Conservation (phyloP, 30 jellyfish, hydroid and myxozoan genomes). For the Catostylus mosaicus region DNA sequence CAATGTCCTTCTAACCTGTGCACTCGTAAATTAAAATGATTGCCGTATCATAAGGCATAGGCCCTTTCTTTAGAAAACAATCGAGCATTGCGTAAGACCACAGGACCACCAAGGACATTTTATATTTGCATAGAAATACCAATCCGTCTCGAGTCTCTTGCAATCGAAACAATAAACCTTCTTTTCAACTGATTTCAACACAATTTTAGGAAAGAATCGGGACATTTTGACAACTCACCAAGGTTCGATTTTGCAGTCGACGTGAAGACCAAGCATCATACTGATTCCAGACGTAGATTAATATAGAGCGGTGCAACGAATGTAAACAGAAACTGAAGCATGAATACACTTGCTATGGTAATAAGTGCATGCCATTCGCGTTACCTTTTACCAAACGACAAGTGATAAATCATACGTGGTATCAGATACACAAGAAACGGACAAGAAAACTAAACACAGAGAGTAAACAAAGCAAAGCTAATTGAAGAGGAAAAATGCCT, state of each 20-base stretch:
- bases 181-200: no score
- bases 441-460: not conserved
- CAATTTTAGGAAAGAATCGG: not conserved
- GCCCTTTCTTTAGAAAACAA: no score
- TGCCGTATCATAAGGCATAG: no score
- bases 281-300: not conserved
- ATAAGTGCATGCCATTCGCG: constrained; percentile 25
- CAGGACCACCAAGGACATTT: no score
- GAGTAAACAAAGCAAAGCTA: constrained; percentile 8
- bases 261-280: not conserved
- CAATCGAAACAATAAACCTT: no score
- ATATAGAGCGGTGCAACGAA: not conserved
- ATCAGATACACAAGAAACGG: not conserved
- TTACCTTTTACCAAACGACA: no score
- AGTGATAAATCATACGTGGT: constrained; percentile 13
- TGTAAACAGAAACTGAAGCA: constrained; percentile 1
- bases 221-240: not conserved
- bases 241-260: not conserved
- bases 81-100: no score
- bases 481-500: not conserved
- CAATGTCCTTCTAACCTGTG: no score
- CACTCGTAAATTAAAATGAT: no score
- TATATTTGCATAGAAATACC: no score
- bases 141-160: no score
- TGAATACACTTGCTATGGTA: constrained; percentile 11